Percentiles rank a stretch among this genome's conserved stretches.
phyloP scores from a whole-genome alignment of 2,113 vertebrate species.

The Tautogolabrus adspersus region DNA sequence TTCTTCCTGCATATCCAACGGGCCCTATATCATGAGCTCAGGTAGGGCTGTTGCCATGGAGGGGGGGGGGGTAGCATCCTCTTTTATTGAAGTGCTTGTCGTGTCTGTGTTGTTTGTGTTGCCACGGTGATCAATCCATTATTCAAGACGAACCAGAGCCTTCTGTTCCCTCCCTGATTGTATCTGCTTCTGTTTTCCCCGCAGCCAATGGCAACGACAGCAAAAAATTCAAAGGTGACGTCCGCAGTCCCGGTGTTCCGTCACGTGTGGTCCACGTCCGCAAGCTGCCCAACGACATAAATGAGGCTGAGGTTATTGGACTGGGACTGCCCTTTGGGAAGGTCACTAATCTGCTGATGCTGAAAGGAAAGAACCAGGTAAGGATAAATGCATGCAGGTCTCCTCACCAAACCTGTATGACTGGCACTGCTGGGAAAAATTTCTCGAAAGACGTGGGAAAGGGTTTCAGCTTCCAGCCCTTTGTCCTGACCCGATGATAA shows the following conservation, averaged over 20 bases:
- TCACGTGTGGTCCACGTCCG: constrained; percentile 96
- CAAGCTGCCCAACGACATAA: constrained; percentile 94
- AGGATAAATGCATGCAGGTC: constrained; percentile 6
- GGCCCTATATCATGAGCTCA: constrained; percentile 98
- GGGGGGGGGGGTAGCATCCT: constrained; percentile 33
- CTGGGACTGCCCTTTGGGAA: constrained; percentile 97
- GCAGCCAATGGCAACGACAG: constrained; percentile 98
- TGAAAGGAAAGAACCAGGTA: constrained; percentile 99
- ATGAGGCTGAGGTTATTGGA: constrained; percentile 96
- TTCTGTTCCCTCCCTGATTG: constrained; percentile 74
- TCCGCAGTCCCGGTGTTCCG: constrained; percentile 88
- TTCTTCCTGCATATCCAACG: constrained; percentile 97
- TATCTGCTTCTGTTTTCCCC: constrained; percentile 70
- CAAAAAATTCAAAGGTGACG: constrained; percentile 98
- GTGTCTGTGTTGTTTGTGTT: constrained; percentile 69
- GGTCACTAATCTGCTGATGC: constrained; percentile 97
- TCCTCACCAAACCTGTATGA: constrained; percentile 23
- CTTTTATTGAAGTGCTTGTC: constrained; percentile 58
- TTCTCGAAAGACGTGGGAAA: background rate
- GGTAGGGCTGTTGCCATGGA: constrained; percentile 81
- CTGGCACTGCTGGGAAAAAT: background rate
- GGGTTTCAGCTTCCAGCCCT: constrained; percentile 5
- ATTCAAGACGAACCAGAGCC: constrained; percentile 72
- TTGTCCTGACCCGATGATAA: constrained; percentile 12
- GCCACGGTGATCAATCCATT: constrained; percentile 74